Conservation (phyloP, 2,888 invertebrate species). For the Crematogaster levior region DNA sequence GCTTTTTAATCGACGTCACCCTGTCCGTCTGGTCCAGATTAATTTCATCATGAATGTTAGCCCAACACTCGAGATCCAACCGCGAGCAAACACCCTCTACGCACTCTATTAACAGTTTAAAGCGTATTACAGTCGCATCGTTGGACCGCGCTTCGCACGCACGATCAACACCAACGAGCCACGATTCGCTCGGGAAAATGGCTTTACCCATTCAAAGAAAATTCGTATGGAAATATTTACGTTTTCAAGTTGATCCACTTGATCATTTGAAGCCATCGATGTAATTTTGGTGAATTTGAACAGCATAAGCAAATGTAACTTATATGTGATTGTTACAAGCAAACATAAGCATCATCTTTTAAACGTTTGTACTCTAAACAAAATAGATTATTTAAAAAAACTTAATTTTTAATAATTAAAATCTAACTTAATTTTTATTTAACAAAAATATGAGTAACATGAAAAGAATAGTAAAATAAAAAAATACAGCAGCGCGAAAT, state of each 20-base stretch:
- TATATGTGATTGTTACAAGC: not conserved
- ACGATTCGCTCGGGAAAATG: conserved; percentile 28
- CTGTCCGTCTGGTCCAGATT: conserved; percentile 79
- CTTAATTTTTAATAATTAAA: too few relatives aligned
- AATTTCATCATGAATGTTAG: conserved; percentile 86
- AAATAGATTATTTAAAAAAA: not conserved
- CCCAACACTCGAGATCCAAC: conserved; percentile 84
- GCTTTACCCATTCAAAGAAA: conserved; percentile 37
- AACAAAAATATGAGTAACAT: not conserved
- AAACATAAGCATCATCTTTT: not conserved
- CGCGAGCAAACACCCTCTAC: conserved; percentile 84
- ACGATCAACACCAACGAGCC: conserved; percentile 46
- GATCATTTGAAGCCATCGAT: not conserved
- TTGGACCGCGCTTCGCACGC: conserved; percentile 54
- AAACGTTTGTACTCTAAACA: not conserved
- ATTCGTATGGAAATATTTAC: conserved; percentile 7
- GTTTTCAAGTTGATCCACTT: conserved; percentile 23
- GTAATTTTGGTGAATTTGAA: not conserved
- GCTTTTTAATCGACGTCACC: conserved; percentile 77
- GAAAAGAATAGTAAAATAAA: not conserved
- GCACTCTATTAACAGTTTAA: conserved; percentile 82
- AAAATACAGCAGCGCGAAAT: not conserved
- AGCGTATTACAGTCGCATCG: conserved; percentile 77
- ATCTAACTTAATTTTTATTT: not conserved
- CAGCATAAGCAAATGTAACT: not conserved